Percentiles rank a stretch among this genome's conserved stretches.
Evolutionary conservation across 1,140 invertebrate genomes (phyloP).

Genomic region (Ceratosolen fusciceps): DNA sequence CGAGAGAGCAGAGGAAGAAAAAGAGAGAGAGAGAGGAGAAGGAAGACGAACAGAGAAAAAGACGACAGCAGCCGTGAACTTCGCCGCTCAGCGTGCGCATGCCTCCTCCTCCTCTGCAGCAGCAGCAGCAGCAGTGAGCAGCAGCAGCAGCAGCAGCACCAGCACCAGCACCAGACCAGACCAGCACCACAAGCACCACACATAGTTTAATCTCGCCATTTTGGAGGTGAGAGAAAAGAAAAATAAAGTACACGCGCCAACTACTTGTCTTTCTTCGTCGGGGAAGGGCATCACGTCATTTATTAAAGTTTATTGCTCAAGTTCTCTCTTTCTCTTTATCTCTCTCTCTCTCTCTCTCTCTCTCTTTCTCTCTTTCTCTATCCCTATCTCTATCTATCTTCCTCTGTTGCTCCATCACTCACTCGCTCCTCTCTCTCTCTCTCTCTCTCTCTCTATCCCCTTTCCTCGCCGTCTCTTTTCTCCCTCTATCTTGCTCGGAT

Average conservation of each 20-base stretch:
- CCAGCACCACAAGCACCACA: constrained; percentile 8
- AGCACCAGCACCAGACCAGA: background rate
- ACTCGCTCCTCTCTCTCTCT: constrained; percentile 6
- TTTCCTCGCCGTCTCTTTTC: background rate
- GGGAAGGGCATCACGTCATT: constrained; percentile 23
- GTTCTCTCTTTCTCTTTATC: constrained; percentile 1
- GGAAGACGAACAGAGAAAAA: constrained; percentile 10
- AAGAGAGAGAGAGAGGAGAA: background rate
- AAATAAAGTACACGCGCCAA: constrained; percentile 34
- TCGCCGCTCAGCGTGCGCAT: constrained; percentile 55
- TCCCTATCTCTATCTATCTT: background rate
- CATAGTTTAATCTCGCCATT: constrained; percentile 65
- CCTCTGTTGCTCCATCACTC: background rate
- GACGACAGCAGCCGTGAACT: constrained; percentile 41
- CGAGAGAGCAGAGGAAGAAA: background rate
- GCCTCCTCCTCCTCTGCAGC: constrained; percentile 54
- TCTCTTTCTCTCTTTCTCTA: background rate
- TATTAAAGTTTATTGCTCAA: constrained; percentile 27
- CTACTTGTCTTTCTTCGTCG: constrained; percentile 8
- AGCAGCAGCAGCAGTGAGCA: background rate
- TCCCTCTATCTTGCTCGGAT: background rate
- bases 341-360: constrained; percentile 13
- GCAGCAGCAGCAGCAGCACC: constrained; percentile 23
- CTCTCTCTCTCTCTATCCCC: background rate
- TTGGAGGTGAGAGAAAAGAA: constrained; percentile 65